Evolutionary conservation across 2,888 invertebrate species (phyloP), one percentile per base, ranked within the genome.

Genomic region (Pecten maximus): DNA sequence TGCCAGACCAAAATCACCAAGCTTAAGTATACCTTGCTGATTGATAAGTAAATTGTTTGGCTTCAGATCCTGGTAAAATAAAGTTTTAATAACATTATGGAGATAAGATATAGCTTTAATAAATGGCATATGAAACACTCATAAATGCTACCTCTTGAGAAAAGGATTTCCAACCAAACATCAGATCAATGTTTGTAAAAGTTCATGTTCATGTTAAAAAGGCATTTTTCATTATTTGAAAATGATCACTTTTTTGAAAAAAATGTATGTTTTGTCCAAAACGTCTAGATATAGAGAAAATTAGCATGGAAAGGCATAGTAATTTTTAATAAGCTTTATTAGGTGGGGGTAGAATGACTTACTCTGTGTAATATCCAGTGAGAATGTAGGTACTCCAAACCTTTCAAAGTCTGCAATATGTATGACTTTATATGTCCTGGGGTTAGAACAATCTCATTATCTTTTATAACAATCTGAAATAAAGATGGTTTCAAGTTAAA

Each of bases 1-100:
- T 0, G 99, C 99, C 93, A 99, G 97, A 96, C 99, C 99, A 97
- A 99, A 99, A 98, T 99, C 99, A 93, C 99, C 99, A 95, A 99
- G 98, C 97, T 99, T 99, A 10, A 99, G 97, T 40, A 99, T 97
- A 8, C 99, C 99, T 94, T 98, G 98, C 40, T 98, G 97, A 97
- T 99, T 99, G 40, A 99, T 98, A 40, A 99, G 97, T 96, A 99
- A 98, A 97, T 99, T 99, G 97, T 99, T 99, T 0, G 99, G 99
- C 97, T 99, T 99, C 95, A 99, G 97, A 98, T 99, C 99, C 97
- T 97, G 93, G 87, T 95, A 95, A 93, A 93, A 90, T 92, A 90
- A 60, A 40, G 40, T 40, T 12, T 44, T 44, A n/a, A 89, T 6
- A 89, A 44, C n/a, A 60, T 35, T 88, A 16, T n/a, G n/a, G n/a